A percentile compares a stretch with the other conserved stretches of the same genome.
Conservation (phyloP, 2,113 vertebrate species). For the Suricata suricatta region DNA sequence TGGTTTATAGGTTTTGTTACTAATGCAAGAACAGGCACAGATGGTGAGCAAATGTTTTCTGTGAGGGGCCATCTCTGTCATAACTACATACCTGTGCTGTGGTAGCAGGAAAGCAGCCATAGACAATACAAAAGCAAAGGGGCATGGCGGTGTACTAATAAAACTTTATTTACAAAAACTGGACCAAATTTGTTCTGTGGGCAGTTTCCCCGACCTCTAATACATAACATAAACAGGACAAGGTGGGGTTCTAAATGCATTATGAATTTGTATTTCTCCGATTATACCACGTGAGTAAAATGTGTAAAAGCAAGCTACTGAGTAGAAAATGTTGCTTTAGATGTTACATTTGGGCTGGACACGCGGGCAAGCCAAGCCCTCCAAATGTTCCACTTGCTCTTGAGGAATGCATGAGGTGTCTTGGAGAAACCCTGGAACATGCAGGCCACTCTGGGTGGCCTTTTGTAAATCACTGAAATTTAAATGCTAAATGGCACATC, state of each 20-base stretch:
- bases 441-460: not conserved
- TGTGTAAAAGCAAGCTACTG: not conserved
- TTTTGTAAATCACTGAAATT: not conserved
- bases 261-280: not conserved
- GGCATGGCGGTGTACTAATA: slow-evolving; percentile 4
- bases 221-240: not conserved
- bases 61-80: not conserved
- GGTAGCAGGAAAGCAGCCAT: not conserved
- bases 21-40: not conserved
- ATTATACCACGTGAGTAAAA: not conserved
- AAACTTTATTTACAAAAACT: slow-evolving; percentile 50
- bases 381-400: not conserved
- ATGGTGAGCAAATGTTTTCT: slow-evolving; percentile 16
- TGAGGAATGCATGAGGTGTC: not conserved
- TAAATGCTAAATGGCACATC: not conserved
- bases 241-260: not conserved
- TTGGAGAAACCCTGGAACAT: not conserved
- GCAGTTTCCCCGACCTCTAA: not conserved
- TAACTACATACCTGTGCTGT: not conserved
- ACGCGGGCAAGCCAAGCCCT: not conserved
- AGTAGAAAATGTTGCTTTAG: not conserved
- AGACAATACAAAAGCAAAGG: not conserved
- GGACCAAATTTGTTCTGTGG: not conserved
- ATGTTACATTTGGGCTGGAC: not conserved
- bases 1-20: slow-evolving; percentile 46